phyloP scores from a whole-genome alignment of 2,888 invertebrate species.

The Cephus spinipes region DNA sequence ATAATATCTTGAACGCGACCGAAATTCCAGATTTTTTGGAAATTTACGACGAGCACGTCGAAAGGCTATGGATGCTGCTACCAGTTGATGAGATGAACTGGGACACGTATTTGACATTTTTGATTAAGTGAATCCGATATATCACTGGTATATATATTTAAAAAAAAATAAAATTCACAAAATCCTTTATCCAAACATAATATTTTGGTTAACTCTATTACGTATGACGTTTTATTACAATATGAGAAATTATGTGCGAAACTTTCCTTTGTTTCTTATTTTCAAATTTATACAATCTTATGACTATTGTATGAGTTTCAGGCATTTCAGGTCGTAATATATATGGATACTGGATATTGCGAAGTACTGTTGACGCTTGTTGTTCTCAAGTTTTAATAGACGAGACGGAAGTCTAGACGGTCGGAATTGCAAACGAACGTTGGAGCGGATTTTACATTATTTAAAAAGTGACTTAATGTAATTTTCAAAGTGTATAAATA shows the following conservation, averaged over 20 bases:
- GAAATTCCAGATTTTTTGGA: constrained; percentile 50
- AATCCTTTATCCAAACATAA: background rate
- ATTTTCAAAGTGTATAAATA: background rate
- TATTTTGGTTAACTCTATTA: background rate
- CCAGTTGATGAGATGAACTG: constrained; percentile 50
- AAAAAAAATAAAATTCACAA: background rate
- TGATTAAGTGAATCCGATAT: background rate
- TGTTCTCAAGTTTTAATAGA: background rate
- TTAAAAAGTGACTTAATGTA: background rate
- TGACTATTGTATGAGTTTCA: background rate
- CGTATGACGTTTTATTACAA: background rate
- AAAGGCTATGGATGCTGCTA: constrained; percentile 54
- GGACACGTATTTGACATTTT: constrained; percentile 42
- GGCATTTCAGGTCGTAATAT: background rate
- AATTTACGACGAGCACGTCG: constrained; percentile 56
- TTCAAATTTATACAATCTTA: background rate
- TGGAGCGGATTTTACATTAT: background rate
- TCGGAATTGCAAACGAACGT: background rate
- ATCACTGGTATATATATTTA: no score
- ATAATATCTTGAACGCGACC: background rate
- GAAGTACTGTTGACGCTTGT: background rate
- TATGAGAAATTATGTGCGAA: background rate
- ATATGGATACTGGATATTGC: background rate
- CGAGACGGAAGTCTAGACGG: background rate
- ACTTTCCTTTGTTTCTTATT: background rate